phyloP scores from a whole-genome alignment of 2,113 vertebrate genomes.

The Donacobius atricapilla region DNA sequence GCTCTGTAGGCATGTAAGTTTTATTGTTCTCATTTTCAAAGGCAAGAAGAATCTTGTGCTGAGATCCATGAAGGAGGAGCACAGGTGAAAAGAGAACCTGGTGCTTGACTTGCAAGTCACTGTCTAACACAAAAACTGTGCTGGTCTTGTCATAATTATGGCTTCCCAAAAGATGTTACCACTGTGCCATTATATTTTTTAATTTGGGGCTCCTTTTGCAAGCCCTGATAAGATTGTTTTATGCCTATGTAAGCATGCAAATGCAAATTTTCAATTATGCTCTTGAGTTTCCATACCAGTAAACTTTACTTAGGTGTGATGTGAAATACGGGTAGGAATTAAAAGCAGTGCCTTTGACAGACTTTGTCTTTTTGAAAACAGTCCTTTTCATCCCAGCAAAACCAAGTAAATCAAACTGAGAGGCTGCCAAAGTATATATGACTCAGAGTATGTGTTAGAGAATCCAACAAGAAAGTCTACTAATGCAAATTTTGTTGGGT shows the following conservation, averaged over 20 bases:
- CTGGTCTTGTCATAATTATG: not conserved
- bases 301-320: not conserved
- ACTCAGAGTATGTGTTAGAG: not conserved
- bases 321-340: not conserved
- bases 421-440: not conserved
- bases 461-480: not conserved
- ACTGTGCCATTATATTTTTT: not conserved
- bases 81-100: not conserved
- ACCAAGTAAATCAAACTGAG: not conserved
- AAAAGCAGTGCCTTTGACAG: not conserved
- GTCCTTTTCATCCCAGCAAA: not conserved
- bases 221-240: not conserved
- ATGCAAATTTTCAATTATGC: not conserved
- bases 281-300: not conserved
- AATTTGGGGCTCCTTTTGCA: not conserved
- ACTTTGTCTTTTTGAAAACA: not conserved
- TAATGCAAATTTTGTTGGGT: not conserved
- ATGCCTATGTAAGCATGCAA: not conserved
- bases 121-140: not conserved
- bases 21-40: not conserved
- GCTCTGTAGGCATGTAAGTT: not conserved
- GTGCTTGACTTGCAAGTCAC: not conserved
- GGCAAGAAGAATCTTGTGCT: not conserved
- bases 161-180: not conserved
- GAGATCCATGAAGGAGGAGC: fast-evolving